A percentile compares a stretch with the other conserved stretches of the same genome.
Evolutionary conservation across 2,888 invertebrate species (phyloP).

Genomic region (Orchestes rusci): DNA sequence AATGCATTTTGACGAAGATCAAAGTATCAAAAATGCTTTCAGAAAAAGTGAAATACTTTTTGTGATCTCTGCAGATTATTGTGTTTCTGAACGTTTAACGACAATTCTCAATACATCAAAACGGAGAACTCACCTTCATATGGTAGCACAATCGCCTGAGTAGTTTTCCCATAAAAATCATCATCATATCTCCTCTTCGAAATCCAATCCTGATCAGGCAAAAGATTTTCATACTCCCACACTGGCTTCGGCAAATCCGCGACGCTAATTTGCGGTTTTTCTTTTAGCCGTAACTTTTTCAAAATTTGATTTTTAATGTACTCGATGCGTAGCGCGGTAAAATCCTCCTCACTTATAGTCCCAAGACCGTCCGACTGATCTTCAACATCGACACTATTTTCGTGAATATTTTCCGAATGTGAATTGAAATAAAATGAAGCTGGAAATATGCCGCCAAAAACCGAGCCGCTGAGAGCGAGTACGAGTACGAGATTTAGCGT

Average conservation of each 20-base stretch:
- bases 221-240: constrained; percentile 62
- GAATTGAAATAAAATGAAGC: constrained; percentile 18
- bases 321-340: constrained; percentile 67
- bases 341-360: constrained; percentile 46
- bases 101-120: no score
- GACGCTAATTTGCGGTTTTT: constrained; percentile 60
- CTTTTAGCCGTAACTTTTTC: constrained; percentile 68
- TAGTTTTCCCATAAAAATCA: constrained; percentile 77
- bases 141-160: constrained; percentile 76
- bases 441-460: constrained; percentile 33
- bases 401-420: constrained; percentile 30
- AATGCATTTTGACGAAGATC: no score
- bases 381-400: constrained; percentile 33
- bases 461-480: constrained; percentile 24
- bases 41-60: no score
- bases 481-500: constrained; percentile 9
- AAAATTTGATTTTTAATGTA: constrained; percentile 80
- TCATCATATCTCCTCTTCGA: constrained; percentile 56
- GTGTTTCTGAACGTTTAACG: no score
- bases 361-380: constrained; percentile 8
- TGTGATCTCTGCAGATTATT: no score
- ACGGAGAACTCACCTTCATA: constrained; percentile 61
- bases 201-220: constrained; percentile 47
- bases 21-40: no score
- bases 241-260: constrained; percentile 67